These are phyloP conservation scores for Lethenteron camtschaticum DNA, from an alignment of 2,113 vertebrate species.

Conservation along the genomic window DNA sequence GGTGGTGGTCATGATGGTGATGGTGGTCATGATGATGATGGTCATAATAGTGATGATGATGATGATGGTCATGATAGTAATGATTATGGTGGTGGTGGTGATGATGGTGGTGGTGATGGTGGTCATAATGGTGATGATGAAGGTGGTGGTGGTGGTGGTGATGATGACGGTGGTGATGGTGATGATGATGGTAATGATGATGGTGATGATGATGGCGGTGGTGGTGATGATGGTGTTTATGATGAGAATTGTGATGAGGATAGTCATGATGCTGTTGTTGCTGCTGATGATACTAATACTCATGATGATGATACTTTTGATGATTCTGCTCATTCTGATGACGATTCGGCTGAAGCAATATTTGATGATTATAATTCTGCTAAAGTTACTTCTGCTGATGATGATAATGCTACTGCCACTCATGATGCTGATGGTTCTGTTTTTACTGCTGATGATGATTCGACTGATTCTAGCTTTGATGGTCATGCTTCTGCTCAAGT, in stretches of 20 bases:
- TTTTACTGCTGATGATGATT: too few relatives aligned
- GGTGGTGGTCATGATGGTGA: background rate
- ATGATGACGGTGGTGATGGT: background rate
- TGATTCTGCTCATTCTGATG: too few relatives aligned
- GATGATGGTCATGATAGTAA: background rate
- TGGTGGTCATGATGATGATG: background rate
- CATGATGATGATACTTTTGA: background rate
- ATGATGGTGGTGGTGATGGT: background rate
- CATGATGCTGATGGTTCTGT: too few relatives aligned
- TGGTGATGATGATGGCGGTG: background rate
- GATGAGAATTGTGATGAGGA: background rate
- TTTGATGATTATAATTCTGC: too few relatives aligned
- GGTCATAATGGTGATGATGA: background rate
- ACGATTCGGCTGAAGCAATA: too few relatives aligned
- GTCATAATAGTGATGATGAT: background rate
- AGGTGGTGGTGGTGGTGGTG: background rate
- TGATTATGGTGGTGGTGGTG: background rate
- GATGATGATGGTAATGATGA: background rate
- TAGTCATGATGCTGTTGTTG: background rate
- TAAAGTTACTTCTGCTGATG: too few relatives aligned
- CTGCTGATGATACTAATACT: background rate
- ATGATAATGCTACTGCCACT: too few relatives aligned
- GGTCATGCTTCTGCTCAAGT: too few relatives aligned
- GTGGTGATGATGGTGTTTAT: background rate
- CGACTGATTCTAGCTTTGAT: too few relatives aligned